Evolutionary conservation across 2,888 invertebrate species (phyloP), one percentile per base, ranked within the genome.

Genomic region (Caenorhabditis wallacei): DNA sequence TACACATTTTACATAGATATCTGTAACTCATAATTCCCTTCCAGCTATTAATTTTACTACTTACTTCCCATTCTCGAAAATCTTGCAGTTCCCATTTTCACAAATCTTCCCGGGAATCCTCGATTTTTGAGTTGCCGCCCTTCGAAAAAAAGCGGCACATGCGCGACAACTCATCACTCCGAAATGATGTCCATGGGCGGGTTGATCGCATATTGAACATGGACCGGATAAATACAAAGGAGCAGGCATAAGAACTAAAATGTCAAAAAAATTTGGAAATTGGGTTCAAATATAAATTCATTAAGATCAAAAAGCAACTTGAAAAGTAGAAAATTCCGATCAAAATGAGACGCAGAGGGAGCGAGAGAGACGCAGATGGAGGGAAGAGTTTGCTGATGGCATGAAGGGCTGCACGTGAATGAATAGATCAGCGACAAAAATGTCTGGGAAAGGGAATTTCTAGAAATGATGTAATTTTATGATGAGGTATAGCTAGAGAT

Each of bases 81-180:
- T 61, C 7, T 24, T 13, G 3, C 61, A 61, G 7, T 61, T 26
- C 24, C 61, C 61, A 26, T 43, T 46, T 24, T 24, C n/a, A 43
- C 61, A 61, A 3, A 8, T 43, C n/a, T 43, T 61, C 2, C 37
- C 37, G 1, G 2, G 20, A 20, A 48, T 35, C 7, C 7, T 66
- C 11, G 48, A 40, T 53, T 22, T 66, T 16, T 37, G 37, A 10
- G 22, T 53, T 2, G 43, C 61, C 7, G 61, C 61, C 22, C 61
- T 13, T 26, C 84, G 35, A 43, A 84, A 84, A 63, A 84, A 84
- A 4, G 84, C 84, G n/a, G 81, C 84, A 61, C 84, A 84, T 2
- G 84, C 84, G 8, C 84, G 56, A 64, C 84, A 84, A 22, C 78
- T 78, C 40, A 79, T 22, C 3, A 80, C 84, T 11, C 84, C 84